Evolutionary conservation across 1,140 invertebrate genomes (phyloP), one percentile per base, ranked within the genome.

Genomic region (Lepidurus arcticus): DNA sequence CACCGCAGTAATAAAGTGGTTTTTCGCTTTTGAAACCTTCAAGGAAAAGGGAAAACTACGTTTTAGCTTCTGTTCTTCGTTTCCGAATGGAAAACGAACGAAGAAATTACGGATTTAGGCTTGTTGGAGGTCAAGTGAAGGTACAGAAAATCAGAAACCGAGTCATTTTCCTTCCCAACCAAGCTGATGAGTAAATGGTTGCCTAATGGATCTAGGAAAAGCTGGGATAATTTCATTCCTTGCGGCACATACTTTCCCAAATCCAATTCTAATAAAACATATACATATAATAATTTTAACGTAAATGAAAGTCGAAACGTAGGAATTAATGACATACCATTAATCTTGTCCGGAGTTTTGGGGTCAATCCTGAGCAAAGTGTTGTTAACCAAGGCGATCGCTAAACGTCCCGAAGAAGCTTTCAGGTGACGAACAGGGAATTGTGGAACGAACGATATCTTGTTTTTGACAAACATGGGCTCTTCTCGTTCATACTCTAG

Each of bases 201-300:
- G 0, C 95, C 96, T 47, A 91, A 90, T 7, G 93, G 93, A 86
- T 98, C 95, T 42, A 97, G 84, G 84, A 94, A 97, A 78, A 98
- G 84, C 78, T 90, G 90, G 11, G 87, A 89, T 53, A 91, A 85
- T 84, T 89, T 90, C 86, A 88, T 90, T 82, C 89, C 87, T 82
- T 84, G 84, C 2, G 87, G 83, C 76, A 75, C 79, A 44, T 82
- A 83, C 80, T 87, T 87, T 34, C 81, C 81, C 10, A 86, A 76
- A 77, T 87, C 84, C 47, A 87, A 81, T 81, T 85, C 85, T 83
- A 78, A 43, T 79, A 79, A 80, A 76, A 78, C 78, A 81, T 75
- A 77, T 80, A 76, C 8, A 77, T n/a, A 78, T 24, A 75, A 80
- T 42, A 76, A 80, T 13, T 65, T 43, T 44, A n/a, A 79, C 34